Base-by-base conservation (phyloP, 2,113 vertebrate genomes). In the Felis chaus region DNA sequence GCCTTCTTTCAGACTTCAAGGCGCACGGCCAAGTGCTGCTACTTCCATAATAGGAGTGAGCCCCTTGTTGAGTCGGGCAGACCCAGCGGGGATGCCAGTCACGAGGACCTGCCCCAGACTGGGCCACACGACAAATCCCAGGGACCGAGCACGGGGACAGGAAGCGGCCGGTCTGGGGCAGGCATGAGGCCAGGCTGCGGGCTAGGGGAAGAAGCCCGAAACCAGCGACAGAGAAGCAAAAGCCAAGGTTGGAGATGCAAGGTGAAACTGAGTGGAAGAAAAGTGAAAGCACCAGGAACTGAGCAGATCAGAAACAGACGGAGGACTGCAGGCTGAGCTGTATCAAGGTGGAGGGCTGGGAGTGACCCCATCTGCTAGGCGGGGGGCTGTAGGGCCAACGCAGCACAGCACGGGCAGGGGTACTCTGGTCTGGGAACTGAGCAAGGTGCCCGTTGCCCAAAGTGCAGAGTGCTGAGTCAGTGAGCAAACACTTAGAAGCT, bases 1-100 rank as follows among this genome's bases (percentile, higher is more conserved):
- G 19, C 68, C 41, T 96, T 76, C 94, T 92, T 65, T 50, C 84
- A 96, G 84, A 39, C n/a, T 23, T 48, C 11, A 2, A 83, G 84
- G 89, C 74, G 41, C 50, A 76, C 0, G 2, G 39, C 69, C 89
- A 96, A 92, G 9, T 0, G 21, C n/a, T 68, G 79, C 48, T 80
- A 53, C 29, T 94, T 82, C 85, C 73, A 12, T 10, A 25, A 4
- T 16, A 45, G 19, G n/a, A 29, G 4, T 63, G 65, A 50, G 69
- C 16, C 45, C 55, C 71, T 81, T 36, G 36, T 19, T 2, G 25
- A 80, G 12, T 25, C 78, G 68, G 81, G 85, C 66, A 96, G 84
- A 50, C 14, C 12, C 33, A 61, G 57, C 29, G 76, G 31, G 39
- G 63, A 74, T 3, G 10, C 2, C 7, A 13, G 39, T 89, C 79